phyloP scores from a whole-genome alignment of 2,113 vertebrate genomes.

The Trogon surrucura region DNA sequence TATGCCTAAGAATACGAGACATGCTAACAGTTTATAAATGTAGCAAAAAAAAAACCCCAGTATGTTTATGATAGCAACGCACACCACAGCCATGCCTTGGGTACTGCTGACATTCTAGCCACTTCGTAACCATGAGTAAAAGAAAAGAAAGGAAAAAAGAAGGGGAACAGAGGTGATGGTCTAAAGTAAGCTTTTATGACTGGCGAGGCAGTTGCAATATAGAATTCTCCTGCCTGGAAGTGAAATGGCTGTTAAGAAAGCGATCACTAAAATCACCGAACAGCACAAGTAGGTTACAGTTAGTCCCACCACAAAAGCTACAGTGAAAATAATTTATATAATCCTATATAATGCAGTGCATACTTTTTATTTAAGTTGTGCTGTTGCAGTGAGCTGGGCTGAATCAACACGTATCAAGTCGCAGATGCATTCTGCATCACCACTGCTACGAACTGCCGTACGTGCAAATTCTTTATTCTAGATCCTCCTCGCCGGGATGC shows the following conservation, averaged over 20 bases:
- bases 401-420: rapidly evolving
- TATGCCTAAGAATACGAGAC: neutral
- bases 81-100: neutral
- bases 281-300: neutral
- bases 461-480: neutral
- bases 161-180: neutral
- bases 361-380: neutral
- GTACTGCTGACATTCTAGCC: neutral
- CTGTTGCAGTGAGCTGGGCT: neutral
- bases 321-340: neutral
- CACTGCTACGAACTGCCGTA: rapidly evolving
- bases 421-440: neutral
- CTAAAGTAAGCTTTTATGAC: neutral
- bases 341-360: neutral
- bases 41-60: neutral
- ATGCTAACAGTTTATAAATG: neutral
- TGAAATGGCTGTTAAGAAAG: neutral
- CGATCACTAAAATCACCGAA: neutral
- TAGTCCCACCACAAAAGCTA: neutral
- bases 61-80: neutral
- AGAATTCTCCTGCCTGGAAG: neutral
- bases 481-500: neutral
- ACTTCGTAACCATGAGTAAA: neutral
- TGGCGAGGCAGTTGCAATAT: too few species aligned
- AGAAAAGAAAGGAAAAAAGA: neutral